These are phyloP conservation scores for Macquaria ambigua DNA, from an alignment of 2,113 vertebrate species.

Conservation along the genomic window DNA sequence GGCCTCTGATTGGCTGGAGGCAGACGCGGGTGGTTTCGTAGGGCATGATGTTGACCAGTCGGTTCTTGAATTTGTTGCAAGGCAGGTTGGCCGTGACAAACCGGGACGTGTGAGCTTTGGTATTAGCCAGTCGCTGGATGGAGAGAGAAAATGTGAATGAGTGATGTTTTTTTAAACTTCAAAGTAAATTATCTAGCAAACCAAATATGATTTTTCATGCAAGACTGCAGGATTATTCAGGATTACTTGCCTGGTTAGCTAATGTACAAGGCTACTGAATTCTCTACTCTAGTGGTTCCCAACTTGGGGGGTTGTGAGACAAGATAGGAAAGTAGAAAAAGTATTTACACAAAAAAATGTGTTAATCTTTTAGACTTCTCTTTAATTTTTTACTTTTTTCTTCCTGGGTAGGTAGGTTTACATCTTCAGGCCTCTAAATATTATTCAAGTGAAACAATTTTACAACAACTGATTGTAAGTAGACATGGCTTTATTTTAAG, in stretches of 20 bases:
- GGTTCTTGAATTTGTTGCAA: constrained; percentile 99
- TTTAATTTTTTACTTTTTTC: background rate
- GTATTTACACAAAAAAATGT: background rate
- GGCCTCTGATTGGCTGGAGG: constrained; percentile 97
- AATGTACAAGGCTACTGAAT: constrained; percentile 1
- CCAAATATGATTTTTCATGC: constrained; percentile 14
- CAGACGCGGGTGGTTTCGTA: constrained; percentile 97
- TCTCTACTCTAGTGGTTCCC: background rate
- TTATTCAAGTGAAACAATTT: background rate
- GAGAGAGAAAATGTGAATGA: constrained; percentile 12
- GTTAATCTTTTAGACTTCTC: background rate
- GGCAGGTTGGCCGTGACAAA: constrained; percentile 99
- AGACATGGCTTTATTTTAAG: background rate
- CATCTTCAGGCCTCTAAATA: background rate
- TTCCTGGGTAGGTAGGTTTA: background rate
- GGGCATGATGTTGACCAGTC: constrained; percentile 99
- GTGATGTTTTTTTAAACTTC: background rate
- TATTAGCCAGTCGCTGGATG: constrained; percentile 94
- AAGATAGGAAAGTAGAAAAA: background rate
- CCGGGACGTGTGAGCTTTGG: constrained; percentile 97
- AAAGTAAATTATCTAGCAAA: background rate
- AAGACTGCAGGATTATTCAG: background rate
- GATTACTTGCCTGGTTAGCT: constrained; percentile 8
- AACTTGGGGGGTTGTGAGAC: background rate
- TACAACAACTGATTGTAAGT: background rate